Evolutionary conservation across 2,888 invertebrate genomes (phyloP), one percentile per base, ranked within the genome.

Genomic region (Lasioglossum leucozonium): DNA sequence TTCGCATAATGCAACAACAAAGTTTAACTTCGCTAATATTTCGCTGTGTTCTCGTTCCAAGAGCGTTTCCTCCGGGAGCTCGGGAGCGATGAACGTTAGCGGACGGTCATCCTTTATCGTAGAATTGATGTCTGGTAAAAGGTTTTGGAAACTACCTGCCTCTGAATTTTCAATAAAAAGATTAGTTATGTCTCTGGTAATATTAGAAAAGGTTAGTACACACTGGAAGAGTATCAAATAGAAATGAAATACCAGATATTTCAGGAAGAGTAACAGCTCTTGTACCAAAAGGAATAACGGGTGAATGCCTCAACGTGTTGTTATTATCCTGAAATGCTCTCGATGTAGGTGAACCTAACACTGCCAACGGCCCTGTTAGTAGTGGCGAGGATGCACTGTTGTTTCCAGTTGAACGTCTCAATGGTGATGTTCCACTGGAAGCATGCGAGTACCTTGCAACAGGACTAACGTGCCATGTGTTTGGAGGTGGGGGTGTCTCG

Each of bases 21-120:
- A 99, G 96, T 99, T 98, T 91, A 99, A 96, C 95, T 99, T 99
- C 34, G 99, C 99, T 95, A 99, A 96, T 72, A 98, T 99, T 95
- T 99, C 99, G 96, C 99, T 99, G 96, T 99, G 99, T 95, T 99
- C 99, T 94, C 98, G 97, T 97, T 99, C 99, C 93, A 99, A 96
- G 73, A 99, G 96, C 26, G 99, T 99, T 95, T 99, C 99, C 95
- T 99, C 99, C 79, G 98, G 98, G 92, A 99, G 96, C 95, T 99
- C 99, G 22, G 99, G 99, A 30, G 99, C 98, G 93, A 98, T 97
- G 95, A 98, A 98, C 90, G 97, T 96, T 87, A 97, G 95, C 34
- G 97, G 96, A 88, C 95, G 95, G 55, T 95, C 94, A 51, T 95
- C 95, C 30, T 87, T 89, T 72, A 81, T 84, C 4, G 91, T 92